A percentile compares a stretch with the other conserved stretches of the same genome.
Evolutionary conservation across 1,140 invertebrate genomes (phyloP).

Genomic region (Helicoverpa armigera): DNA sequence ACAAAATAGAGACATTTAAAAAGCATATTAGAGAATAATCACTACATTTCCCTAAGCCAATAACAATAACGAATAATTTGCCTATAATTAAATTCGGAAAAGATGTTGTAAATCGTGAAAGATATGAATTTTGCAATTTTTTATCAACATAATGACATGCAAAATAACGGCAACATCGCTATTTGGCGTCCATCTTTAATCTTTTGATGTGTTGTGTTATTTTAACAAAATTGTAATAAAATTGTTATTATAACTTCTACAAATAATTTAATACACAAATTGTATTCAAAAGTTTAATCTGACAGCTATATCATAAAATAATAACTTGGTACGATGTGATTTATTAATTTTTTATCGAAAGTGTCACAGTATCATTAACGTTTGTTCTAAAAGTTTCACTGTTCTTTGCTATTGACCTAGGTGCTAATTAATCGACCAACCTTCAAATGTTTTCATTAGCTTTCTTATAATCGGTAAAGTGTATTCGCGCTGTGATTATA

Average conservation of each 20-base stretch:
- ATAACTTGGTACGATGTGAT: slow-evolving; percentile 56
- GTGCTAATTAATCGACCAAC: slow-evolving; percentile 80
- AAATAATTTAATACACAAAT: slow-evolving; percentile 44
- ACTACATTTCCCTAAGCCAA: not conserved
- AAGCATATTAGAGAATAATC: not conserved
- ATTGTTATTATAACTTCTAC: slow-evolving; percentile 64
- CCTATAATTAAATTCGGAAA: not conserved
- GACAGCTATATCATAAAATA: slow-evolving; percentile 52
- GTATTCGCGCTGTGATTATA: slow-evolving; percentile 36
- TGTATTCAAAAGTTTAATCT: slow-evolving; percentile 44
- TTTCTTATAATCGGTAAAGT: slow-evolving; percentile 51
- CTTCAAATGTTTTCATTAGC: slow-evolving; percentile 76
- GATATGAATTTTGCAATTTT: slow-evolving; percentile 37
- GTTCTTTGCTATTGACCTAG: slow-evolving; percentile 83
- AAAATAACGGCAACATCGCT: slow-evolving; percentile 76
- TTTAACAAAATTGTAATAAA: slow-evolving; percentile 75
- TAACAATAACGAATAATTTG: too few species aligned
- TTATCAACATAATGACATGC: slow-evolving; percentile 50
- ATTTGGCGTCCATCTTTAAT: slow-evolving; percentile 85
- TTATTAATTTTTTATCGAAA: slow-evolving; percentile 70
- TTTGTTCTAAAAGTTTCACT: slow-evolving; percentile 84
- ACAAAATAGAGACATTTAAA: not conserved
- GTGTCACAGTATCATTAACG: slow-evolving; percentile 83
- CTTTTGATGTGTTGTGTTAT: slow-evolving; percentile 84
- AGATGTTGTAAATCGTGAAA: not conserved